A percentile compares a stretch with the other conserved stretches of the same genome.
Evolutionary conservation across 2,113 vertebrate species (phyloP).

Genomic region (Parotia lawesii): DNA sequence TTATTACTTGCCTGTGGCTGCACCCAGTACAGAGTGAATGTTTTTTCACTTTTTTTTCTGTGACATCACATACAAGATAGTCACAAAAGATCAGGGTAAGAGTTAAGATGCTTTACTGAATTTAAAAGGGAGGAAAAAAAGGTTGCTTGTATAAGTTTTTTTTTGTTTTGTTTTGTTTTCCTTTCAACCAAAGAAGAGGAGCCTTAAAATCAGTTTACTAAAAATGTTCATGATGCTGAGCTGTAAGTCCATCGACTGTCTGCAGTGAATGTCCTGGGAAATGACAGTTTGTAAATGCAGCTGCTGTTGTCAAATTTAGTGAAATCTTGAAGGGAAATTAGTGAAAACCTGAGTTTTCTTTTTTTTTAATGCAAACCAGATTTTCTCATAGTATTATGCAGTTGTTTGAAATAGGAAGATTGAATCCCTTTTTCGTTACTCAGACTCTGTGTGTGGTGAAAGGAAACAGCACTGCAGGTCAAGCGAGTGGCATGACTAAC

Average conservation of each 20-base stretch:
- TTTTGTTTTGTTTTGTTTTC: neutral
- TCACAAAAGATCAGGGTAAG: neutral
- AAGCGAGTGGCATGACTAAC: neutral
- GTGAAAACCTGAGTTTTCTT: neutral
- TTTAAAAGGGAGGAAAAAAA: neutral
- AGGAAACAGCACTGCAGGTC: neutral
- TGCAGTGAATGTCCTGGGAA: neutral
- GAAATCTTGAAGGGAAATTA: neutral
- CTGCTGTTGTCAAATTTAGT: neutral
- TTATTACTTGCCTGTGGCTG: neutral
- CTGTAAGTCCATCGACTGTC: neutral
- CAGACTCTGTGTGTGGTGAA: neutral
- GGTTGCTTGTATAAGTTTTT: rapidly evolving
- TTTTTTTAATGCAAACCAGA: neutral
- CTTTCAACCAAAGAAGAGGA: neutral
- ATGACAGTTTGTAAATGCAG: neutral
- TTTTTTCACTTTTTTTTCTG: neutral
- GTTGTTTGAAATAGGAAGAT: neutral
- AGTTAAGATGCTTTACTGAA: neutral
- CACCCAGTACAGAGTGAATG: neutral
- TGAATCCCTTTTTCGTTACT: neutral
- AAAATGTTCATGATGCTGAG: neutral
- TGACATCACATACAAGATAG: neutral
- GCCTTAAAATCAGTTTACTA: neutral
- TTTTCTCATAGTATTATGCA: neutral